A percentile compares a stretch with the other conserved stretches of the same genome.
These are phyloP conservation scores for Romanogobio albipinnatus DNA, from an alignment of 2,113 vertebrate species.

Conservation along the genomic window DNA sequence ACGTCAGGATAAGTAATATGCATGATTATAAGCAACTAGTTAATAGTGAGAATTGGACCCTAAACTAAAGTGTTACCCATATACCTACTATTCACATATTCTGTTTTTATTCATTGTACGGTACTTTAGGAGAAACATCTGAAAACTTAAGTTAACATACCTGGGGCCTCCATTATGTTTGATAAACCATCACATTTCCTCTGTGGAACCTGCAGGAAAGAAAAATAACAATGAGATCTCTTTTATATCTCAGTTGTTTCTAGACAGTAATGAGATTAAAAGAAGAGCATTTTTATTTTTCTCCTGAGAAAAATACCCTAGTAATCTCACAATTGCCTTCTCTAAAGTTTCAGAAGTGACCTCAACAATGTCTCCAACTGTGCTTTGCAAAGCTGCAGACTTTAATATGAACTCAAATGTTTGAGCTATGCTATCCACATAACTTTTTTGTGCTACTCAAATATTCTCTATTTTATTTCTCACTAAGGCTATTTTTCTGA, in stretches of 20 bases:
- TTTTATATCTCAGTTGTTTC: neutral
- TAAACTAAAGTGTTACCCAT: too few relatives aligned
- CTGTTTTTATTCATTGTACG: neutral
- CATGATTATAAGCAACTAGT: too few relatives aligned
- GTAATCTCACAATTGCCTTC: neutral
- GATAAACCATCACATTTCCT: neutral
- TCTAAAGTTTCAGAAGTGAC: neutral
- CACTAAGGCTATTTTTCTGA: neutral
- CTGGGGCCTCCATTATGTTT: neutral
- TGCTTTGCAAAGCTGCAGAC: too few relatives aligned
- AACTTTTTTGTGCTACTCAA: too few relatives aligned
- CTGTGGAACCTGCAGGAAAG: neutral
- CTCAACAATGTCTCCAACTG: too few relatives aligned
- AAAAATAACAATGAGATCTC: neutral
- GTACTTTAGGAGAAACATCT: neutral
- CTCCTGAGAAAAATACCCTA: neutral
- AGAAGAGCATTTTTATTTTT: neutral
- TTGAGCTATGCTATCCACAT: too few relatives aligned
- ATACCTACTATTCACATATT: neutral
- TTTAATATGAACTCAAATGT: too few relatives aligned
- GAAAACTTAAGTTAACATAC: neutral
- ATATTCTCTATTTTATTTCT: neutral
- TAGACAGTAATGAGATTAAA: neutral
- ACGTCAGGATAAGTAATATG: too few relatives aligned
- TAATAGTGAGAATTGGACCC: too few relatives aligned